Percentiles rank a stretch among this genome's conserved stretches.
These are phyloP conservation scores for Pygocentrus nattereri DNA, from an alignment of 2,797 vertebrate genomes.

Conservation along the genomic window DNA sequence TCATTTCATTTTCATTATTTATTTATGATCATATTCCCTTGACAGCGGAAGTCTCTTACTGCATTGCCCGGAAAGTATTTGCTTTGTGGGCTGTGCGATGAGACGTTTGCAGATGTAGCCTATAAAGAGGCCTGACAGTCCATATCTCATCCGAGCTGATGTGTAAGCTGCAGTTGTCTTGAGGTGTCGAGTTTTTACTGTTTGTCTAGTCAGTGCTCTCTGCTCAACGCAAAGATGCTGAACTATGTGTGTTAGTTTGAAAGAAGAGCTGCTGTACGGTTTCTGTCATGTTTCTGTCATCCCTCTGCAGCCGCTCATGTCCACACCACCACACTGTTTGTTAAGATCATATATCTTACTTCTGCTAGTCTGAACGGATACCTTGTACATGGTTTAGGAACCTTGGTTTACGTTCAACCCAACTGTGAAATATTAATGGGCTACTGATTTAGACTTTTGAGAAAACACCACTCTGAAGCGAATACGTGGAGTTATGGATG, in stretches of 20 bases:
- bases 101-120: not conserved
- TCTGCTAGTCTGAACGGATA: slow-evolving; percentile 42
- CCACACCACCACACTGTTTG: slow-evolving; percentile 8
- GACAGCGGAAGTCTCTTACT: slow-evolving; percentile 38
- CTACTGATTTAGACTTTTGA: slow-evolving; percentile 45
- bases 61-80: slow-evolving; percentile 23
- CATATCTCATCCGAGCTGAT: not conserved
- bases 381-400: slow-evolving; percentile 47
- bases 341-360: slow-evolving; percentile 15
- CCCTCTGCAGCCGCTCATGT: slow-evolving; percentile 23
- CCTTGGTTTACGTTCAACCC: slow-evolving; percentile 48
- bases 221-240: not conserved
- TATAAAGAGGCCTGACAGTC: slow-evolving; percentile 1
- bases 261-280: slow-evolving; percentile 15
- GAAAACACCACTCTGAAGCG: slow-evolving; percentile 26
- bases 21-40: slow-evolving; percentile 40
- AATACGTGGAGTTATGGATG: slow-evolving; percentile 24
- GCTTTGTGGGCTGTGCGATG: slow-evolving; percentile 13
- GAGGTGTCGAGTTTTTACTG: slow-evolving; percentile 13
- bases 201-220: slow-evolving; percentile 8
- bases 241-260: slow-evolving; percentile 25
- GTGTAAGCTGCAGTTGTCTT: slow-evolving; percentile 6
- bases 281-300: slow-evolving; percentile 33
- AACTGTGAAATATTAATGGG: slow-evolving; percentile 60
- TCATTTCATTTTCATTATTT: slow-evolving; percentile 46